Evolutionary conservation across 2,888 invertebrate species (phyloP).

Genomic region (Drosophila mayaguana): DNA sequence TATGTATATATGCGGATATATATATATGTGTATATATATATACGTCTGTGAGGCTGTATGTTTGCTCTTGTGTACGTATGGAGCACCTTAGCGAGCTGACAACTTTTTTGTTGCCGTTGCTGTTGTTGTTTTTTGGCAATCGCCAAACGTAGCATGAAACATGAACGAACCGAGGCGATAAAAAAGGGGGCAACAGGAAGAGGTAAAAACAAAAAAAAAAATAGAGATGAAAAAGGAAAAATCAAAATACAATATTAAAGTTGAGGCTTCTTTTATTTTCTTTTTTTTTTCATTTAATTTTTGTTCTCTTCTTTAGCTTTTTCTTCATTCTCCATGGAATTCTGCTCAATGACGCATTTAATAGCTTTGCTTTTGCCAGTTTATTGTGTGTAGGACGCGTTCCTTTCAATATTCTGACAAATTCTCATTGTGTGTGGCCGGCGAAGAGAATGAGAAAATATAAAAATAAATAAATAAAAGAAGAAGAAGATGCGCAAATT

Average conservation of each 20-base stretch:
- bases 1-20: not conserved
- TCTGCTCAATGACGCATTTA: slow-evolving; percentile 75
- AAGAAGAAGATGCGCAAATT: slow-evolving; percentile 31
- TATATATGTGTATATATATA: not conserved
- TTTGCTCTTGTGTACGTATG: slow-evolving; percentile 20
- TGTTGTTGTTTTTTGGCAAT: slow-evolving; percentile 16
- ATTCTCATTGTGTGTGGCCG: slow-evolving; percentile 39
- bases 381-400: slow-evolving; percentile 39
- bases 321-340: slow-evolving; percentile 19
- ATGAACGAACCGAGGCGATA: slow-evolving; percentile 35
- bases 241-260: slow-evolving; percentile 51
- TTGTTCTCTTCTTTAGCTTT: not conserved
- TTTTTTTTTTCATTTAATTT: slow-evolving; percentile 13
- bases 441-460: not conserved
- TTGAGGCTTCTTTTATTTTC: slow-evolving; percentile 20
- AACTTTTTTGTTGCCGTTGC: slow-evolving; percentile 38
- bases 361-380: slow-evolving; percentile 63
- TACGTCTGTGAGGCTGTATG: slow-evolving; percentile 10
- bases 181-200: slow-evolving; percentile 11
- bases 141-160: slow-evolving; percentile 65
- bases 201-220: not conserved
- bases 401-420: slow-evolving; percentile 54
- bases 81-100: slow-evolving; percentile 46
- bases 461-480: slow-evolving; percentile 4
- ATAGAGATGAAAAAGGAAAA: slow-evolving; percentile 16